Evolutionary conservation across 2,113 vertebrate genomes (phyloP).

Genomic region (Salvelinus namaycush): DNA sequence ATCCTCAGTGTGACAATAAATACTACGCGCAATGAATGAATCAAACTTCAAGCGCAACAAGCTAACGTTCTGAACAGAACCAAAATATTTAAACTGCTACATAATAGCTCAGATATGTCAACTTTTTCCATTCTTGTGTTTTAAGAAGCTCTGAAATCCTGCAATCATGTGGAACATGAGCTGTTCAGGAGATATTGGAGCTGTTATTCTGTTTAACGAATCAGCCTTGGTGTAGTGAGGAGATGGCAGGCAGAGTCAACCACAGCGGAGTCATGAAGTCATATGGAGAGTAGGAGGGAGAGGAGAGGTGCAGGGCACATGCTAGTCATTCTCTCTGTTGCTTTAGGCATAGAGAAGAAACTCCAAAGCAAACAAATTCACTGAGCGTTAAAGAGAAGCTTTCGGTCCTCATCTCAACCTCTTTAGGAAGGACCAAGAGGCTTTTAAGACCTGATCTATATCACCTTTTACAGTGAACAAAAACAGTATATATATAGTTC

Average conservation of each 20-base stretch:
- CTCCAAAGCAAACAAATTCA: conserved; percentile 1
- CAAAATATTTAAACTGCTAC: background rate
- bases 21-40: background rate
- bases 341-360: conserved; percentile 5
- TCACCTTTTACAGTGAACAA: no score
- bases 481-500: no score
- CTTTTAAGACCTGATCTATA: background rate
- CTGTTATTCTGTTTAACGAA: background rate
- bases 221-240: background rate
- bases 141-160: background rate
- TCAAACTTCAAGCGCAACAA: background rate
- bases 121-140: background rate
- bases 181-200: background rate
- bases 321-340: conserved; percentile 9
- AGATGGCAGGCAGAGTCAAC: background rate
- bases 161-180: background rate
- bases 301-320: background rate
- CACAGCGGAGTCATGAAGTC: no score
- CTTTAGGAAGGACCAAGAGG: background rate
- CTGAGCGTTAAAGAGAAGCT: background rate
- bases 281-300: background rate
- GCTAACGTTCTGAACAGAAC: background rate
- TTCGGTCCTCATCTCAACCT: background rate
- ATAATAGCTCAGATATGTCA: background rate
- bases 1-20: no score